Conservation (phyloP, 37 sponge, comb jelly and placozoan species). For the Spongia lamella region DNA sequence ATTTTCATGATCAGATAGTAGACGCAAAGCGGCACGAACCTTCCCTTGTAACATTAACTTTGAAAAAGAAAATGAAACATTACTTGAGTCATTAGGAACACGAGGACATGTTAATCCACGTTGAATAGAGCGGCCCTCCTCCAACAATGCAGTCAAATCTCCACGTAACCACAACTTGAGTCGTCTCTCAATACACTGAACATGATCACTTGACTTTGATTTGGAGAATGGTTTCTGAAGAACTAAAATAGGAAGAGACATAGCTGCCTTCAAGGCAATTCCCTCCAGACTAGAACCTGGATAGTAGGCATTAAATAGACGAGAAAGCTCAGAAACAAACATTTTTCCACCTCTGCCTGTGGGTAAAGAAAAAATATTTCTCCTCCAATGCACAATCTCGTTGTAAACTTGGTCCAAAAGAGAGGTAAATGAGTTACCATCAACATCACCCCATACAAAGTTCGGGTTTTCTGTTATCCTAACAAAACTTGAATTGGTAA, state of each 20-base stretch:
- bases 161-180: slow-evolving; percentile 6
- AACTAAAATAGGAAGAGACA: not conserved
- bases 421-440: not conserved
- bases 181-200: slow-evolving; percentile 8
- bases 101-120: not conserved
- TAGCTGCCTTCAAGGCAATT: slow-evolving; percentile 7
- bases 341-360: slow-evolving; percentile 3
- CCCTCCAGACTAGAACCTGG: slow-evolving; percentile 2
- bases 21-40: no score
- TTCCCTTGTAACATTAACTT: no score
- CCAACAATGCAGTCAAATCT: not conserved
- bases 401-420: not conserved
- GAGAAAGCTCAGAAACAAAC: slow-evolving; percentile 5
- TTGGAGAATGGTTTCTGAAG: slow-evolving; percentile 8
- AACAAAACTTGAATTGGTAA: no score
- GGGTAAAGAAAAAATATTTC: not conserved
- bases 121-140: slow-evolving; percentile 19
- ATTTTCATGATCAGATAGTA: no score
- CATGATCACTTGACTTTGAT: slow-evolving; percentile 15
- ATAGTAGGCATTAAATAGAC: slow-evolving; percentile 10
- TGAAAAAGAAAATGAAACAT: no score
- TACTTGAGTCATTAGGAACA: no score
- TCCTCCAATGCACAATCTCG: slow-evolving; percentile 5
- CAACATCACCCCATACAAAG: slow-evolving; percentile 2
- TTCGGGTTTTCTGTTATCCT: not conserved